These are phyloP conservation scores for Conus betulinus DNA, from an alignment of 1,140 invertebrate species.

Conservation along the genomic window DNA sequence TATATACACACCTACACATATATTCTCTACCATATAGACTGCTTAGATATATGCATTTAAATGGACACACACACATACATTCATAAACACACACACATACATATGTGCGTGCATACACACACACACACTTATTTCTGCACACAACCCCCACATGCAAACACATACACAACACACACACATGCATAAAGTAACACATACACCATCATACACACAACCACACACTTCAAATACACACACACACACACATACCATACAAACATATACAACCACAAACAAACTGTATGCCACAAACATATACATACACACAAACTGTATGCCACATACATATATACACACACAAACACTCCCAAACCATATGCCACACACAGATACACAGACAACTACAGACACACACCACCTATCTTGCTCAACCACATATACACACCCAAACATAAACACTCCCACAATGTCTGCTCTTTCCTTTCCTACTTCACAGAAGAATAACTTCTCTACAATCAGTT, in stretches of 20 bases:
- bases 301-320: not conserved
- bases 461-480: too few relatives aligned
- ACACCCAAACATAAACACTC: not conserved
- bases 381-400: not conserved
- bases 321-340: not conserved
- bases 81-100: not conserved
- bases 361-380: not conserved
- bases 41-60: too few relatives aligned
- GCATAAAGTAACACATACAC: not conserved
- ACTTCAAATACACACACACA: not conserved
- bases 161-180: not conserved
- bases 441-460: too few relatives aligned
- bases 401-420: not conserved
- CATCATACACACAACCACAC: not conserved
- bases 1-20: too few relatives aligned
- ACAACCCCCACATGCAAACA: not conserved
- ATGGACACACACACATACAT: not conserved
- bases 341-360: not conserved
- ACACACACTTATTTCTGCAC: not conserved
- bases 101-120: not conserved
- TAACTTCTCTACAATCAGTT: too few relatives aligned
- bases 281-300: not conserved
- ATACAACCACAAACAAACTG: not conserved
- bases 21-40: not conserved
- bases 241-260: not conserved